Conservation (phyloP, 2,888 invertebrate species). For the Sericinus montela region DNA sequence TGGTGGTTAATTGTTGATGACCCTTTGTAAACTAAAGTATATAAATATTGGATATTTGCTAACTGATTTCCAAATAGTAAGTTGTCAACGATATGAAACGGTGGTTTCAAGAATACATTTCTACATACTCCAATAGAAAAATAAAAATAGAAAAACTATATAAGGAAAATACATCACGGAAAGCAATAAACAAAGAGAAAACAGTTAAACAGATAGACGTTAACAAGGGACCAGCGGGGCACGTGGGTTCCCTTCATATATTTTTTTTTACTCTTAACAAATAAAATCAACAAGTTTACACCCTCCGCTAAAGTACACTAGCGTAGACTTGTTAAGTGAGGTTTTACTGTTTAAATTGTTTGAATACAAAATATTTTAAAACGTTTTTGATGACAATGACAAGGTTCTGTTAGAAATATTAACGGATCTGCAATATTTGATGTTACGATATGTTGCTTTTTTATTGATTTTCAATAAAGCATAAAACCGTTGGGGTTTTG, state of each 20-base stretch:
- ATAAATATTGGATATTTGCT: too few relatives aligned
- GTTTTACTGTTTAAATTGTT: neutral
- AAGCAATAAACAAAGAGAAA: conserved; percentile 4
- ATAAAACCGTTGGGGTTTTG: too few relatives aligned
- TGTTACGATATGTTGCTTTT: too few relatives aligned
- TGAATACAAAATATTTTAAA: neutral
- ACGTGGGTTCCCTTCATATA: neutral
- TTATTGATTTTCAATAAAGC: too few relatives aligned
- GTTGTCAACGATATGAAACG: too few relatives aligned
- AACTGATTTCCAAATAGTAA: too few relatives aligned
- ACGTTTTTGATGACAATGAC: too few relatives aligned
- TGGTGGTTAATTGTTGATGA: too few relatives aligned
- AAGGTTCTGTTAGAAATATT: too few relatives aligned
- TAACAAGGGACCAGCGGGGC: conserved; percentile 8
- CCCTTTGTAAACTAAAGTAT: too few relatives aligned
- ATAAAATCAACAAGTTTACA: conserved; percentile 14
- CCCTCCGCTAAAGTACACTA: neutral
- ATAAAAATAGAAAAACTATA: neutral
- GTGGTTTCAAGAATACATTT: too few relatives aligned
- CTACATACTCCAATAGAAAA: neutral
- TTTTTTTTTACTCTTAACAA: conserved; percentile 1
- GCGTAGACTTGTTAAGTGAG: neutral
- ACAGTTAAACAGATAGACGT: conserved; percentile 5
- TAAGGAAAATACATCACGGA: conserved; percentile 1
- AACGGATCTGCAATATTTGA: too few relatives aligned